Conservation (phyloP, 2,113 vertebrate species). For the Pelecanus crispus region DNA sequence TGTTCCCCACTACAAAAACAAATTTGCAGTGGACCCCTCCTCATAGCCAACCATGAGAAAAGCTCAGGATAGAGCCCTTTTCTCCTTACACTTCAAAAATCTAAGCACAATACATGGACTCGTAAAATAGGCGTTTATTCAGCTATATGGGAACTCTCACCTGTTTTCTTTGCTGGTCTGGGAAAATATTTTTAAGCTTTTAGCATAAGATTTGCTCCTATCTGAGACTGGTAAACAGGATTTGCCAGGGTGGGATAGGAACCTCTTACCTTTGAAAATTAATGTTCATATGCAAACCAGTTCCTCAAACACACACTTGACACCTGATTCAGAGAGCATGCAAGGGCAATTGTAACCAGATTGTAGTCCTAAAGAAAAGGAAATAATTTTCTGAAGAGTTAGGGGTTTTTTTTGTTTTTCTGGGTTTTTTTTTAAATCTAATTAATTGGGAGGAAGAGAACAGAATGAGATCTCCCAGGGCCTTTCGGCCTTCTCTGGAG, state of each 20-base stretch:
- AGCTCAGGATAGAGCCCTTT: background rate
- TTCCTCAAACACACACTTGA: background rate
- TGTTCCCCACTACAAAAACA: background rate
- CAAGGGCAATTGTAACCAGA: background rate
- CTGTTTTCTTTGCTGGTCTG: background rate
- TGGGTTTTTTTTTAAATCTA: background rate
- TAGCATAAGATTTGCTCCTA: background rate
- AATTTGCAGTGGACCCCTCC: background rate
- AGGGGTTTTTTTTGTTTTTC: background rate
- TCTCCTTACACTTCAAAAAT: background rate
- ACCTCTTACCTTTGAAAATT: background rate
- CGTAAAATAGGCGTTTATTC: background rate
- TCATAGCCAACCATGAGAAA: background rate
- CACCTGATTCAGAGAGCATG: background rate
- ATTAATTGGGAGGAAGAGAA: constrained; percentile 10
- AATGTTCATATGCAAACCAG: background rate
- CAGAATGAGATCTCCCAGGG: background rate
- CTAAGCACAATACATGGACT: background rate
- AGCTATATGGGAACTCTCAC: background rate
- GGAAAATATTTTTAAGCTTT: background rate
- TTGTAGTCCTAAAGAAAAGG: background rate
- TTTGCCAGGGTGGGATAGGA: background rate
- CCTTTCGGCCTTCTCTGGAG: background rate
- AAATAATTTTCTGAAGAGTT: background rate
- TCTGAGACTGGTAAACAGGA: background rate